Evolutionary conservation across 2,888 invertebrate genomes (phyloP).

Genomic region (Balanococcus diminutus): DNA sequence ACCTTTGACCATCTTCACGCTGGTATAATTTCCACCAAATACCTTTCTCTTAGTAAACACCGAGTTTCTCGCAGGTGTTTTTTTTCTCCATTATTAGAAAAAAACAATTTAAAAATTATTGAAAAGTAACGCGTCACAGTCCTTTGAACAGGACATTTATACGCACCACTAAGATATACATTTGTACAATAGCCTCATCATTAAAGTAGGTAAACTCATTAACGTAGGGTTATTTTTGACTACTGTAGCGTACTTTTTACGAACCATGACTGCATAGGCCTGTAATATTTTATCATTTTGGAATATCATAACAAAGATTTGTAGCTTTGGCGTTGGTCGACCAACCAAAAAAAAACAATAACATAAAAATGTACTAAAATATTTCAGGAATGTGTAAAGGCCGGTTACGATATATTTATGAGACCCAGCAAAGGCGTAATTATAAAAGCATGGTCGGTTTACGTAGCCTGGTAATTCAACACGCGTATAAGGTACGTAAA

Average conservation of each 20-base stretch:
- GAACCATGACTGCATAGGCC: slow-evolving; percentile 20
- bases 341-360: neutral
- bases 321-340: neutral
- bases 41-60: neutral
- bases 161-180: slow-evolving; percentile 21
- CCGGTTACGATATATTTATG: too few relatives aligned
- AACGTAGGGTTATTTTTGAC: slow-evolving; percentile 33
- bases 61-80: slow-evolving; percentile 3
- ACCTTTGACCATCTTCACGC: neutral
- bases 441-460: neutral
- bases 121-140: slow-evolving; percentile 34
- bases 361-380: neutral
- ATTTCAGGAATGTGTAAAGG: neutral
- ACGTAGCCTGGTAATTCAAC: neutral
- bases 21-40: neutral
- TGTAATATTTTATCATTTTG: neutral
- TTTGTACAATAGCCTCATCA: slow-evolving; percentile 39
- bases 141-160: slow-evolving; percentile 36
- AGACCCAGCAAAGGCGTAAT: neutral
- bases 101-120: slow-evolving; percentile 40
- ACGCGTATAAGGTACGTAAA: neutral
- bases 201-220: slow-evolving; percentile 32
- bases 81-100: slow-evolving; percentile 9
- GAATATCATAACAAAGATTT: slow-evolving; percentile 5
- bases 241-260: slow-evolving; percentile 14